phyloP scores from a whole-genome alignment of 2,113 vertebrate genomes.

The Papio anubis region DNA sequence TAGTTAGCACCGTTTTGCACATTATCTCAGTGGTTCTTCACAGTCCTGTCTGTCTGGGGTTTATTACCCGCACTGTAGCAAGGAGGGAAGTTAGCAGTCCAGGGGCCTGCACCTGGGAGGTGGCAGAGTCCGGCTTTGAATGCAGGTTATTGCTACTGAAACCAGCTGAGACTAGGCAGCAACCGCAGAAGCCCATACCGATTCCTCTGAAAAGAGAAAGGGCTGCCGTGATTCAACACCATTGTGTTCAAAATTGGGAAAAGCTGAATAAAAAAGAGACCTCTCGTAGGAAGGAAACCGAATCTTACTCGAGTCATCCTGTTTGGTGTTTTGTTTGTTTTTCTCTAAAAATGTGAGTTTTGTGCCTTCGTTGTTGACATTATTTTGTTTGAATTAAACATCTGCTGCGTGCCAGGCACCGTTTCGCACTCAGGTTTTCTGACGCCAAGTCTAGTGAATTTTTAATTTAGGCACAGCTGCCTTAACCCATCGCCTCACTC shows the following conservation, averaged over 20 bases:
- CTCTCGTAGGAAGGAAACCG: not conserved
- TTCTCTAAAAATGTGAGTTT: not conserved
- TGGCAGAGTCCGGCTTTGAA: not conserved
- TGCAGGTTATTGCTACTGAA: not conserved
- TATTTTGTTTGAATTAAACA: constrained; percentile 21
- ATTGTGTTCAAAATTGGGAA: not conserved
- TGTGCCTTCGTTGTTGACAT: not conserved
- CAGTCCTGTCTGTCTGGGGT: not conserved
- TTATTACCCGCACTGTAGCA: not conserved
- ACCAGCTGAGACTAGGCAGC: not conserved
- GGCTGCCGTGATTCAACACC: fast-evolving
- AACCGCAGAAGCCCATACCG: fast-evolving
- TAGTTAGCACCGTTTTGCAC: too few species aligned
- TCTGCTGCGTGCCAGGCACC: not conserved
- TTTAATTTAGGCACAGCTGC: not conserved
- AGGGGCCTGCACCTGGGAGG: not conserved
- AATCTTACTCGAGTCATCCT: not conserved
- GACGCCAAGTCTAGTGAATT: not conserved
- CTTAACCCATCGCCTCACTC: not conserved
- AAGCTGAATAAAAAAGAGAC: not conserved
- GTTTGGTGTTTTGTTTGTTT: constrained; percentile 31
- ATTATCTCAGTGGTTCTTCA: fast-evolving
- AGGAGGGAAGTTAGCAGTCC: not conserved
- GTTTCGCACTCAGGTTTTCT: not conserved
- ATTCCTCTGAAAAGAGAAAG: not conserved